Conservation (phyloP, 2,113 vertebrate genomes). For the Arvicanthis niloticus region DNA sequence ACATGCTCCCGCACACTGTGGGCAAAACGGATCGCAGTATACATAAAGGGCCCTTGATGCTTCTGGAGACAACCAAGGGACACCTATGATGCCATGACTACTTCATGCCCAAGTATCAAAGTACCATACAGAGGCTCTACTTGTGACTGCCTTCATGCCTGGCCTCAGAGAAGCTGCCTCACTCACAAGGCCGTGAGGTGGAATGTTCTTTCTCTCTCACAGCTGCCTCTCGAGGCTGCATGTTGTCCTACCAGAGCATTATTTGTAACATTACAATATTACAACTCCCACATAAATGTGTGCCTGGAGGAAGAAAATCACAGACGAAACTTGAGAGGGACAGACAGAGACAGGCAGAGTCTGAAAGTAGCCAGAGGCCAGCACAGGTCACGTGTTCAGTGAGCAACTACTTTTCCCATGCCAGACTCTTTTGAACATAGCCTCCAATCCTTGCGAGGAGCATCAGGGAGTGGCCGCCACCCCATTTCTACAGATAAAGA, state of each 20-base stretch:
- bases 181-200: accelerated
- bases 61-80: too few species aligned
- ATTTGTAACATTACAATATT: neutral
- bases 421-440: accelerated
- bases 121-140: neutral
- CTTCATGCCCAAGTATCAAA: neutral
- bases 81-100: neutral
- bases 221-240: accelerated
- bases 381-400: neutral
- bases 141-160: neutral
- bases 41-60: neutral
- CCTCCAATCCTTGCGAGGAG: neutral
- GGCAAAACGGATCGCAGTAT: neutral
- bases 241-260: neutral
- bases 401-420: accelerated
- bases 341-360: neutral
- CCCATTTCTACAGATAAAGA: neutral
- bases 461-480: accelerated
- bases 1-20: accelerated
- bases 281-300: neutral
- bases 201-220: neutral
- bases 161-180: neutral
- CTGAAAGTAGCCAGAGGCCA: accelerated
- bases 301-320: neutral
- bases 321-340: neutral